phyloP scores from a whole-genome alignment of 2,797 vertebrate genomes.

The Lepus oiostolus region DNA sequence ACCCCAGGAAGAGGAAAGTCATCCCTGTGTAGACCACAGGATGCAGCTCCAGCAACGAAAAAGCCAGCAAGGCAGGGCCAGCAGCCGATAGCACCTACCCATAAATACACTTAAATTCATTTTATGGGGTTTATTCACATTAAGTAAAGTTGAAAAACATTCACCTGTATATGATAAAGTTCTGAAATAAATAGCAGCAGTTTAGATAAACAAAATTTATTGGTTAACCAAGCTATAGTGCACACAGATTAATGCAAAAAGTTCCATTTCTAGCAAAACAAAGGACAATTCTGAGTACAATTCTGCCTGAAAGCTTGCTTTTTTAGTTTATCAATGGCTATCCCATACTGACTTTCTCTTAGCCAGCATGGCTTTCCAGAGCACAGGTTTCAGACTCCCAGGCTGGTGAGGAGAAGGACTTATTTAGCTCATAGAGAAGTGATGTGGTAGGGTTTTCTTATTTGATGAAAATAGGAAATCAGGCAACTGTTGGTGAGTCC shows the following conservation, averaged over 20 bases:
- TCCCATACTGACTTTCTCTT: neutral
- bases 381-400: neutral
- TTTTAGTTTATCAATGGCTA: neutral
- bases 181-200: slow-evolving; percentile 50
- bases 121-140: slow-evolving; percentile 58
- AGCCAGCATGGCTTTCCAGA: neutral
- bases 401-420: neutral
- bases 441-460: neutral
- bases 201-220: slow-evolving; percentile 6
- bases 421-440: neutral
- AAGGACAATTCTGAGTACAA: neutral
- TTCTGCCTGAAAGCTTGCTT: neutral
- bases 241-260: neutral
- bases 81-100: neutral
- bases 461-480: neutral
- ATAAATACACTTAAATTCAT: slow-evolving; percentile 35
- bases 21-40: neutral
- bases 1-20: neutral
- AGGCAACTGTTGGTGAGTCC: neutral
- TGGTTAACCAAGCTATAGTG: neutral
- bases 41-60: neutral
- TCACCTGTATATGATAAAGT: slow-evolving; percentile 68
- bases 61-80: neutral
- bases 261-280: slow-evolving; percentile 17
- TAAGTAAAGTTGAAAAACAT: slow-evolving; percentile 45